Evolutionary conservation across 2,888 invertebrate genomes (phyloP).

Genomic region (Seira musarum): DNA sequence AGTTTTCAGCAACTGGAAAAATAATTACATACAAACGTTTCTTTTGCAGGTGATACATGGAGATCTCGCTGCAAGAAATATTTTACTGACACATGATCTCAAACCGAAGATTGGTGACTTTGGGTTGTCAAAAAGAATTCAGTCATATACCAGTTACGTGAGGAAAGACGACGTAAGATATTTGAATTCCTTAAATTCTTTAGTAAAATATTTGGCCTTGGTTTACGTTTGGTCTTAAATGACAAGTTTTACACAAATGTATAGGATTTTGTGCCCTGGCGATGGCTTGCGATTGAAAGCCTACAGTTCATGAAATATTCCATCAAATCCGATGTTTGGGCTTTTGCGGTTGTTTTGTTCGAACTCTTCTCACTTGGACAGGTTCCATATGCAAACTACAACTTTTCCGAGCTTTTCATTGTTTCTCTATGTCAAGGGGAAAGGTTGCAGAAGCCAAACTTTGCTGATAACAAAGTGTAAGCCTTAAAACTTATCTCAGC

Average conservation of each 20-base stretch:
- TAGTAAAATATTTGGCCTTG: too few species aligned
- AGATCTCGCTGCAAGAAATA: constrained; percentile 46
- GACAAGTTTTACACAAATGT: too few species aligned
- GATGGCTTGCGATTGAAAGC: constrained; percentile 41
- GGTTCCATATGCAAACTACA: constrained; percentile 29
- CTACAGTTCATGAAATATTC: constrained; percentile 46
- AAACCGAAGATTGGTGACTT: constrained; percentile 45
- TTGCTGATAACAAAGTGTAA: constrained; percentile 37
- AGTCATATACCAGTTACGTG: constrained; percentile 41
- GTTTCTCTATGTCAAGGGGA: constrained; percentile 34
- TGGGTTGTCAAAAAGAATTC: constrained; percentile 38
- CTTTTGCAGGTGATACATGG: constrained; percentile 45
- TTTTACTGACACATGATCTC: constrained; percentile 31
- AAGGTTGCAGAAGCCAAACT: constrained; percentile 17
- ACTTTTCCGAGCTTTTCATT: constrained; percentile 35
- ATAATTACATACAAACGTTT: too few species aligned
- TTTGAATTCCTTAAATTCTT: too few species aligned
- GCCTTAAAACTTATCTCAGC: not conserved
- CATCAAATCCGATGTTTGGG: constrained; percentile 45
- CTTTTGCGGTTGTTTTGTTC: constrained; percentile 35
- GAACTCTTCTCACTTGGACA: constrained; percentile 47
- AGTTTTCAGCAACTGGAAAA: too few species aligned
- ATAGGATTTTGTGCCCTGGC: constrained; percentile 41
- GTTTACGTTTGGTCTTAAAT: too few species aligned
- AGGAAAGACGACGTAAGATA: constrained; percentile 34